A percentile compares a stretch with the other conserved stretches of the same genome.
phyloP scores from a whole-genome alignment of 2,888 invertebrate genomes.

The Escarpia spicata region DNA sequence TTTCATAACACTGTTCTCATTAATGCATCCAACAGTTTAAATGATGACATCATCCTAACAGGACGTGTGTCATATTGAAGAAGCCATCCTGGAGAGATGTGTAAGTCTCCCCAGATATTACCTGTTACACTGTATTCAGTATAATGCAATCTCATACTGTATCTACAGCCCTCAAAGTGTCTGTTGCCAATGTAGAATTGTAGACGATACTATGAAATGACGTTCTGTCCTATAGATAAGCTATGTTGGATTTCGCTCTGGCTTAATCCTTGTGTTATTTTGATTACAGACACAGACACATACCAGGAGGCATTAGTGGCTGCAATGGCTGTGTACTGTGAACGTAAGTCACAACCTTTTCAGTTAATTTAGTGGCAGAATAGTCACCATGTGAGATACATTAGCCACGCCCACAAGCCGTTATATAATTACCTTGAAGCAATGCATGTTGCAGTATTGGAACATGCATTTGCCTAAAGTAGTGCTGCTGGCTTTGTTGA shows the following conservation, averaged over 20 bases:
- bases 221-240: background rate
- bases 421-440: too few species aligned
- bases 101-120: too few species aligned
- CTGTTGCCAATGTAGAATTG: background rate
- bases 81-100: too few species aligned
- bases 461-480: background rate
- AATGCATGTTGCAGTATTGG: background rate
- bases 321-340: constrained; percentile 26
- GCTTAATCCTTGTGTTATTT: background rate
- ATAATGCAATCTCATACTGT: too few species aligned
- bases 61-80: too few species aligned
- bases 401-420: too few species aligned
- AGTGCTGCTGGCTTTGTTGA: constrained; percentile 23
- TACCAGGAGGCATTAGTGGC: constrained; percentile 31
- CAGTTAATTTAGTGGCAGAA: background rate
- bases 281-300: constrained; percentile 7
- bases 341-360: constrained; percentile 22
- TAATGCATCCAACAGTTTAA: too few species aligned
- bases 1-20: too few species aligned
- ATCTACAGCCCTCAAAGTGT: too few species aligned
- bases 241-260: background rate
- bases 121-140: too few species aligned
- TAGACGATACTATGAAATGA: background rate
- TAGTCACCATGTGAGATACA: background rate
- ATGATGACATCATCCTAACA: too few species aligned